These are phyloP conservation scores for Sinocyclocheilus rhinocerous DNA, from an alignment of 2,113 vertebrate species.

Conservation along the genomic window DNA sequence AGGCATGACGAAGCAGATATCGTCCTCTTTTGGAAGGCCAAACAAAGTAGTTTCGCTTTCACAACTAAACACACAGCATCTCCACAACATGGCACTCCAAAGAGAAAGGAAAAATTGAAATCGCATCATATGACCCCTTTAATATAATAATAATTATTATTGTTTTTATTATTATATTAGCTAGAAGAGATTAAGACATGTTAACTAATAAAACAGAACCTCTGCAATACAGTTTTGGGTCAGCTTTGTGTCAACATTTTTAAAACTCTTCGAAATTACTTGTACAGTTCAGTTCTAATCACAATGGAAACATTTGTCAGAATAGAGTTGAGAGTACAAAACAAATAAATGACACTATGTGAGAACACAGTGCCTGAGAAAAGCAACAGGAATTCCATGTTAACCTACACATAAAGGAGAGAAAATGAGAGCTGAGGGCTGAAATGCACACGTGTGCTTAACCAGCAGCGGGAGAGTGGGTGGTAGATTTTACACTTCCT, in stretches of 20 bases:
- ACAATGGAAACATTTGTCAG: not conserved
- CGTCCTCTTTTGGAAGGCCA: no score
- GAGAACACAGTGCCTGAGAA: not conserved
- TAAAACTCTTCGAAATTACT: not conserved
- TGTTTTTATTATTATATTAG: no score
- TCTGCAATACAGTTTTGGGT: not conserved
- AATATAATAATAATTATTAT: no score
- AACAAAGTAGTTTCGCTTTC: no score
- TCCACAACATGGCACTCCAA: no score
- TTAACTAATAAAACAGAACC: not conserved
- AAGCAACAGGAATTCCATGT: slow-evolving; percentile 15
- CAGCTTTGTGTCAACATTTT: not conserved
- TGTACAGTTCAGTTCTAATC: not conserved
- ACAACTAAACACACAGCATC: no score
- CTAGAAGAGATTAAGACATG: no score
- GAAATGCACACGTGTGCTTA: slow-evolving; percentile 22
- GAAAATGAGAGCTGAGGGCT: slow-evolving; percentile 26
- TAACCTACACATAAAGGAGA: slow-evolving; percentile 40
- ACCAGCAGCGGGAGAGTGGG: slow-evolving; percentile 54
- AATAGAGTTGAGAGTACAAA: not conserved
- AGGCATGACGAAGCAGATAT: no score
- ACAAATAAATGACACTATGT: not conserved
- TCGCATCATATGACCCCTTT: no score
- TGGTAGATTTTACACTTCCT: slow-evolving; percentile 50
- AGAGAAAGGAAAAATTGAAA: no score